Evolutionary conservation across 2,113 vertebrate species (phyloP).

Genomic region (Cebidichthys violaceus): DNA sequence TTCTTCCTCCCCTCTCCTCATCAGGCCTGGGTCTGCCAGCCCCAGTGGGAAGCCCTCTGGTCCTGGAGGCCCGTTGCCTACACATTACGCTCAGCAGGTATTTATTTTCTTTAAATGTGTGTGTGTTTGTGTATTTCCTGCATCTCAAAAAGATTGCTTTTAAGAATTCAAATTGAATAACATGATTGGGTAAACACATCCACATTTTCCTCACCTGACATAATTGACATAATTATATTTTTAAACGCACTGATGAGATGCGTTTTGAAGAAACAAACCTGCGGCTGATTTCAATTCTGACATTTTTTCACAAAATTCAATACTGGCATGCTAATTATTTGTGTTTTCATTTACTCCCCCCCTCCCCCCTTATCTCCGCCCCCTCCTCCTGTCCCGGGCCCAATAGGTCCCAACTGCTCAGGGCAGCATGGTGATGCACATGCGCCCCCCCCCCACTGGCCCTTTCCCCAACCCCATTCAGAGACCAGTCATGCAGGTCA

Average conservation of each 20-base stretch:
- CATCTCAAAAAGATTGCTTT: not conserved
- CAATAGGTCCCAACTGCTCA: constrained; percentile 81
- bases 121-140: not conserved
- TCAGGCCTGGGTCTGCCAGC: constrained; percentile 96
- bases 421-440: constrained; percentile 88
- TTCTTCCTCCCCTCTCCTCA: not conserved
- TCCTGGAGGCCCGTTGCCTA: constrained; percentile 88
- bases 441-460: constrained; percentile 84
- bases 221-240: not conserved
- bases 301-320: not conserved
- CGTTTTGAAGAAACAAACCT: not conserved
- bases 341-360: constrained; percentile 31
- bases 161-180: not conserved
- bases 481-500: constrained; percentile 87
- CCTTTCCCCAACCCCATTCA: constrained; percentile 87
- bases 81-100: constrained; percentile 97
- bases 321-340: constrained; percentile 30
- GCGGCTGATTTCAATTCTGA: not conserved
- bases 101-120: not conserved
- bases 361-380: not conserved
- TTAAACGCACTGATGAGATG: not conserved
- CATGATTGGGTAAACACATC: not conserved
- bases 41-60: constrained; percentile 95
- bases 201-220: no score
- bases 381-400: not conserved